Evolutionary conservation across 2,113 vertebrate genomes (phyloP), one percentile per base, ranked within the genome.

Genomic region (Lathamus discolor): DNA sequence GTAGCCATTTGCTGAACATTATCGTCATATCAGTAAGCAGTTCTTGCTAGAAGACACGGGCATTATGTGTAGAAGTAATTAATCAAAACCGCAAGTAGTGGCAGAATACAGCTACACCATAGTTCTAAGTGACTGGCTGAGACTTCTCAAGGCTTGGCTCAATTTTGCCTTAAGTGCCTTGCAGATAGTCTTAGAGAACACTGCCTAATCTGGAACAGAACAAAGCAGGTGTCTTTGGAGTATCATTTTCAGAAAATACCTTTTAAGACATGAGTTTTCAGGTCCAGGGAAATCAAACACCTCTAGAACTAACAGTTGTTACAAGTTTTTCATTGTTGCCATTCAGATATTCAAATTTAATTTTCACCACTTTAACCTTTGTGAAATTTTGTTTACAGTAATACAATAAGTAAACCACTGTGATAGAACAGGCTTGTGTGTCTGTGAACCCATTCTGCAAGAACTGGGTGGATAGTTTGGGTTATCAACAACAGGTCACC

Each of bases 21-120:
- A n/a, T 41, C 6, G 1, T 24, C 0, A 0, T 37, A 4, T 7
- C 12, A 81, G 17, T 16, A 41, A 8, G 15, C 59, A 63, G 41
- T 46, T 80, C 37, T 28, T 84, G 37, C 12, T 59, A 43, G 52
- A 35, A 83, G 61, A n/a, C 3, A 10, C 29, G 27, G 66, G 24
- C 11, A 13, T 81, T 43, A 44, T 14, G 28, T 66, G 5, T 13
- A 49, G 31, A 78, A 83, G 17, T 12, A 48, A 19, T 6, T 35
- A 55, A 57, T 72, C 25, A 37, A 67, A 78, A 31, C 18, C 13
- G 62, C 15, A 63, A 49, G 35, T 17, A 51, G 48, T 41, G 89
- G n/a, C 25, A 72, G 43, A 87, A 23, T 59, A 66, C 22, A 64
- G 29, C 48, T 70, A 17, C 4, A 13, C 5, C 18, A 5, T 46